phyloP scores from a whole-genome alignment of 2,113 vertebrate genomes.

The Collichthys lucidus region DNA sequence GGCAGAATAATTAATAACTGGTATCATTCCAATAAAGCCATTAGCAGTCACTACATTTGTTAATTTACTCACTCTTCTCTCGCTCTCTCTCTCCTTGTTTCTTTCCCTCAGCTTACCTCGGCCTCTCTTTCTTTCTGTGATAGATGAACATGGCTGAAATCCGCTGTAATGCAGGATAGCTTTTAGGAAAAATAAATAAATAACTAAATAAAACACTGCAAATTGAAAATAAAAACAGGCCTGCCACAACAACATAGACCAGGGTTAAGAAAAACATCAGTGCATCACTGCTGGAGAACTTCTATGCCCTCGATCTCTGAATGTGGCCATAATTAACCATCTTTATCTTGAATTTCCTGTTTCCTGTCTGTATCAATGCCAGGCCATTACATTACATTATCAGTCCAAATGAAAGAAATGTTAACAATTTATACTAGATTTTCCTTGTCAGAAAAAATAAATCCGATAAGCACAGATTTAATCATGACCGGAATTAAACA shows the following conservation, averaged over 20 bases:
- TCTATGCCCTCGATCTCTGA: conserved; percentile 20
- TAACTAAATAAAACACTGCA: conserved; percentile 35
- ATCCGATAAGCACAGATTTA: neutral
- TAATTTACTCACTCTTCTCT: conserved; percentile 48
- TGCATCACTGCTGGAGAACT: conserved; percentile 13
- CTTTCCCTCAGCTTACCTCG: neutral
- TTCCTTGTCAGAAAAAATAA: no score
- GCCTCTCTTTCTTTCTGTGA: conserved; percentile 45
- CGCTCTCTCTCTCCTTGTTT: neutral
- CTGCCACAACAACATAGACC: conserved; percentile 43
- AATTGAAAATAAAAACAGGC: conserved; percentile 58
- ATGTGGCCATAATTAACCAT: conserved; percentile 13
- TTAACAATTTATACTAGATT: no score
- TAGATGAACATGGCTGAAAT: conserved; percentile 65
- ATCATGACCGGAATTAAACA: no score
- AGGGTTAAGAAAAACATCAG: conserved; percentile 46
- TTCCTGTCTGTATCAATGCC: neutral
- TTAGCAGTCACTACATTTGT: conserved; percentile 73
- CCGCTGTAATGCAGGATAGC: conserved; percentile 61
- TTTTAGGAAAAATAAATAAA: conserved; percentile 41
- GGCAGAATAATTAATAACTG: conserved; percentile 79
- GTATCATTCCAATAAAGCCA: conserved; percentile 83
- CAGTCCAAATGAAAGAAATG: neutral
- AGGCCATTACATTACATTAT: neutral
- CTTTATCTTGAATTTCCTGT: conserved; percentile 15